A percentile compares a stretch with the other conserved stretches of the same genome.
phyloP scores from a whole-genome alignment of 2,888 invertebrate species.

The Drosophila emarginata region DNA sequence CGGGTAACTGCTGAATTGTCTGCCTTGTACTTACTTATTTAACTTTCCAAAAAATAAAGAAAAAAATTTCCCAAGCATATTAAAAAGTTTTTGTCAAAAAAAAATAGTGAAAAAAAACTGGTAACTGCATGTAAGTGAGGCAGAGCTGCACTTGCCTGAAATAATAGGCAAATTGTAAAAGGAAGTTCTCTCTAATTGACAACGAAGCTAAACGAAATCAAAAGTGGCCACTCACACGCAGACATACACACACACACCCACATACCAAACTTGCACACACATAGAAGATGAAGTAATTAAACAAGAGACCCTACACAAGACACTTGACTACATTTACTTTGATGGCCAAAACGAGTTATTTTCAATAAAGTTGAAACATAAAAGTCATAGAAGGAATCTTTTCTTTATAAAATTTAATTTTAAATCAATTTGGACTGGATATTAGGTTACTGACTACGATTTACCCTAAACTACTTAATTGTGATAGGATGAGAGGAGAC shows the following conservation, averaged over 20 bases:
- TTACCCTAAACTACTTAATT: not conserved
- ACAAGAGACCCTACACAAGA: not conserved
- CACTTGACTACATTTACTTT: not conserved
- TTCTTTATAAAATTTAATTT: not conserved
- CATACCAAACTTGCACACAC: not conserved
- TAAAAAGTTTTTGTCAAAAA: conserved; percentile 45
- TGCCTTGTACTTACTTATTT: conserved; percentile 53
- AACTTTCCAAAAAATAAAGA: conserved; percentile 33
- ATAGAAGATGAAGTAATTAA: not conserved
- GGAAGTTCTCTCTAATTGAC: conserved; percentile 40
- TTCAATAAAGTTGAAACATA: conserved; percentile 1
- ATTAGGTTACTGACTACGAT: not conserved
- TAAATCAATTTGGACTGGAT: not conserved
- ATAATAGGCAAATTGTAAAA: conserved; percentile 38
- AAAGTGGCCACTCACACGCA: conserved; percentile 36
- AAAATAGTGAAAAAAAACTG: conserved; percentile 25
- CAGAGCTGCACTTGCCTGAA: conserved; percentile 34
- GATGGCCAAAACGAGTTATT: not conserved
- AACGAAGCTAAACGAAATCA: conserved; percentile 44
- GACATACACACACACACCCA: conserved; percentile 23
- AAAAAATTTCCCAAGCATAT: conserved; percentile 53
- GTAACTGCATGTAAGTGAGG: conserved; percentile 37
- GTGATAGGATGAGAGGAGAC: no score
- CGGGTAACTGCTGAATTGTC: conserved; percentile 22
- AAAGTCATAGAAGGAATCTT: not conserved